These are phyloP conservation scores for Danio kyathit DNA, from an alignment of 2,797 vertebrate species.

Conservation along the genomic window DNA sequence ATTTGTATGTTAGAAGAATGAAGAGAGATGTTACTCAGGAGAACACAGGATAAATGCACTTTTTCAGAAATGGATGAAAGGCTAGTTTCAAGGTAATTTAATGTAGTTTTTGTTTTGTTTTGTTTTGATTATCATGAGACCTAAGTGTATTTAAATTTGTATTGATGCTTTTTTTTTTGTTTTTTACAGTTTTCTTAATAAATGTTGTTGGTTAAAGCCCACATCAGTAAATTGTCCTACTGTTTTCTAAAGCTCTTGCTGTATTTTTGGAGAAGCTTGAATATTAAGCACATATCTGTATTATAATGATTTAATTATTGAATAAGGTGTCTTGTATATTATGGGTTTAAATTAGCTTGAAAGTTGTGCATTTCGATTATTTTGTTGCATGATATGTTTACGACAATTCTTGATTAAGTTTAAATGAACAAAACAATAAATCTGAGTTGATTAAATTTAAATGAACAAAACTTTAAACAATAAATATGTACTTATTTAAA, in stretches of 20 bases:
- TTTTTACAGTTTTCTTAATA: conserved; percentile 32
- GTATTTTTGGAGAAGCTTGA: not conserved
- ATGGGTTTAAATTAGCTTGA: not conserved
- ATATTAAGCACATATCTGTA: not conserved
- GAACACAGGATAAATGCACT: conserved; percentile 24
- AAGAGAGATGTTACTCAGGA: conserved; percentile 38
- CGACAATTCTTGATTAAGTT: not conserved
- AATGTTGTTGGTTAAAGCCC: not conserved
- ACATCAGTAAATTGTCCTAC: not conserved
- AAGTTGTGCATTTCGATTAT: not conserved
- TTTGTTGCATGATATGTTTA: not conserved
- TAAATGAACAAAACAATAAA: not conserved
- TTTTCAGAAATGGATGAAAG: not conserved
- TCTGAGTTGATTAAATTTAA: not conserved
- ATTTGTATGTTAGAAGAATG: conserved; percentile 19
- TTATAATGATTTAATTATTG: not conserved
- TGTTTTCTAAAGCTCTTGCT: not conserved
- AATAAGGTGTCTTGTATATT: not conserved
- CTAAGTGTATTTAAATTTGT: not conserved
- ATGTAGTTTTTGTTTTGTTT: not conserved
- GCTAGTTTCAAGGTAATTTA: not conserved
- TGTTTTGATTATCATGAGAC: not conserved
- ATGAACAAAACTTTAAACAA: not conserved
- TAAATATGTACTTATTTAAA: not conserved
- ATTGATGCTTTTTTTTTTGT: not conserved